Evolutionary conservation across 2,888 invertebrate species (phyloP), one percentile per base, ranked within the genome.

Genomic region (Ochropleura leucogaster): DNA sequence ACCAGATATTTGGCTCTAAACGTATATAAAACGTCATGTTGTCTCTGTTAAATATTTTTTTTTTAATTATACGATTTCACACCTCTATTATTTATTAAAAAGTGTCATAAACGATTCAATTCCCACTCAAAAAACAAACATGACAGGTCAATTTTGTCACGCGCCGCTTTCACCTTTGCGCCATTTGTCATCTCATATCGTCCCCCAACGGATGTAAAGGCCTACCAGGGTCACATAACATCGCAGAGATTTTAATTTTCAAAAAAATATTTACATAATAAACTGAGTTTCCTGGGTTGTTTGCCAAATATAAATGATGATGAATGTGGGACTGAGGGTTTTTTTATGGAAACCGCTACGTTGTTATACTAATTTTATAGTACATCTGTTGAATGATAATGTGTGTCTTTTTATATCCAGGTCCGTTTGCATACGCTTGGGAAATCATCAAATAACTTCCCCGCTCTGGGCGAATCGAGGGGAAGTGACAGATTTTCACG

Each of bases 151-250:
- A 80, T 81, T 82, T 78, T 72, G 70, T 57, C 70, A 18, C 67
- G 63, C 70, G 20, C 59, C 77, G 49, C 72, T 72, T 79, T 68
- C 53, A 72, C 76, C 76, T 74, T 71, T 64, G 9, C 18, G 42
- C 74, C 85, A 82, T 88, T 88, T 78, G 74, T 88, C 85, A 86
- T 86, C 51, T 42, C 67, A 59, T 77, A 79, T 85, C 82, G 47
- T 78, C 59, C 76, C 65, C 49, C 68, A 74, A 55, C 68, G 82
- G 76, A 79, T 67, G 42, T 63, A 57, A 64, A 75, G 69, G 74
- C 47, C 46, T 69, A 83, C 83, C 76, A 83, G 83, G 80, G 68
- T 66, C 62, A 66, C 72, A 82, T 83, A 77, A 71, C 62, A 60
- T 59, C 3, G 55, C 67, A 59, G 72, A 76, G 70, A 73, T 83